Conservation (phyloP, 2,113 vertebrate species). For the Myodes glareolus region DNA sequence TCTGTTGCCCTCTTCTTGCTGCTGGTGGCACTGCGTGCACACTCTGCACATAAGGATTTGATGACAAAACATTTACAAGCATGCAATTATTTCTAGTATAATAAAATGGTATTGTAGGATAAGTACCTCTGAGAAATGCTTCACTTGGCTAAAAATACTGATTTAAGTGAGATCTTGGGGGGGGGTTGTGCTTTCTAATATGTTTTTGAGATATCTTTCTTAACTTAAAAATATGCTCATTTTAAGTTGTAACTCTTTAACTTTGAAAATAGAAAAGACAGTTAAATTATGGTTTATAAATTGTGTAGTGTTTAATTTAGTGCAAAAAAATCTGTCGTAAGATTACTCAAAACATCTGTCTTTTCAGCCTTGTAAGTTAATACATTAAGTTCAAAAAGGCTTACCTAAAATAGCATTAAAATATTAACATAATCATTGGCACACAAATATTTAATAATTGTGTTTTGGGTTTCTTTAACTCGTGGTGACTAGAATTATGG, state of each 20-base stretch:
- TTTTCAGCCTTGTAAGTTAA: slow-evolving; percentile 75
- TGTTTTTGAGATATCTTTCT: slow-evolving; percentile 17
- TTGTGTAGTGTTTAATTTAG: slow-evolving; percentile 69
- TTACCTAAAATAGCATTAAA: slow-evolving; percentile 73
- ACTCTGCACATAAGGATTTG: background rate
- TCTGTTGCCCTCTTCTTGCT: background rate
- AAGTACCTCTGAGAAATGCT: slow-evolving; percentile 41
- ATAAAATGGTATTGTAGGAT: background rate
- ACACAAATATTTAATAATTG: slow-evolving; percentile 79
- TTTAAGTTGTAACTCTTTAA: slow-evolving; percentile 51
- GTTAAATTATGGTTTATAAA: slow-evolving; percentile 60
- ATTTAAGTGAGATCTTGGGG: slow-evolving; percentile 17
- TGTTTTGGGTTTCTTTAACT: slow-evolving; percentile 76
- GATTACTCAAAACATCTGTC: slow-evolving; percentile 74
- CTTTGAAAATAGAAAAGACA: slow-evolving; percentile 37
- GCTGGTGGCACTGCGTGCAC: background rate
- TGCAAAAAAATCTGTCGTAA: slow-evolving; percentile 68
- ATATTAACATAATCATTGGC: slow-evolving; percentile 66
- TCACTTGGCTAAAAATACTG: background rate
- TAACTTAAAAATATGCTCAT: slow-evolving; percentile 46
- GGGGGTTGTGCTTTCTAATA: background rate
- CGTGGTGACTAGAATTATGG: slow-evolving; percentile 54
- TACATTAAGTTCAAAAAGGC: slow-evolving; percentile 76
- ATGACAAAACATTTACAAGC: background rate
- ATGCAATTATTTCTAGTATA: background rate